Evolutionary conservation across 2,888 invertebrate genomes (phyloP).

Genomic region (Epiblema foenella): DNA sequence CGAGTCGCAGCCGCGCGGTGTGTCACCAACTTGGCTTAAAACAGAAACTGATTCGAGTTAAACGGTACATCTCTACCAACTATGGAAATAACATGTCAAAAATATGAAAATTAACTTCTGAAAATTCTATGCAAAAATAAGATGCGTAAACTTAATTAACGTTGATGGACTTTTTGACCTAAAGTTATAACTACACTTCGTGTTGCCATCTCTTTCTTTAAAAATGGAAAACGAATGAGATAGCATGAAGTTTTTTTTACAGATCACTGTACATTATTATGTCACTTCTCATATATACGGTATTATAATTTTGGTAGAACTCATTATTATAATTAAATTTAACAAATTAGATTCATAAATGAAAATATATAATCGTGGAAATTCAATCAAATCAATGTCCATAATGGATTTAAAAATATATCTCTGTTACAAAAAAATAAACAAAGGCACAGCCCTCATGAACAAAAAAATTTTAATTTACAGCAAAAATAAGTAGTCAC

Average conservation of each 20-base stretch:
- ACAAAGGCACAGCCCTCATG: conserved; percentile 13
- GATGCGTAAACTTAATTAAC: no score
- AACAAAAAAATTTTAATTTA: conserved; percentile 1
- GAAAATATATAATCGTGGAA: conserved; percentile 13
- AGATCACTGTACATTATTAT: not conserved
- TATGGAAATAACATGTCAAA: conserved; percentile 21
- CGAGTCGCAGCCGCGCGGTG: no score
- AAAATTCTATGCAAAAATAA: not conserved
- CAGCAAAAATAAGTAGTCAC: not conserved
- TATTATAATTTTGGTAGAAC: not conserved
- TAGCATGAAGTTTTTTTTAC: not conserved
- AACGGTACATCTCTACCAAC: not conserved
- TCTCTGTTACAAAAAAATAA: conserved; percentile 6
- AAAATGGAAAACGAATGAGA: not conserved
- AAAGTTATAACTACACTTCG: not conserved
- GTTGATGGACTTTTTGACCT: no score
- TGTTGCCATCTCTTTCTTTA: not conserved
- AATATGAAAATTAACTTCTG: conserved; percentile 7
- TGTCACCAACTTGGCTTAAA: no score
- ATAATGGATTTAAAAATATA: conserved; percentile 23
- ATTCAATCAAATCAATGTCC: conserved; percentile 23
- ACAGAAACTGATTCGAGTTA: no score
- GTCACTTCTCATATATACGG: not conserved
- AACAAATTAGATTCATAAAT: not conserved
- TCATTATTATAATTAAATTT: not conserved